Conservation (phyloP, 2,797 vertebrate genomes). For the Oreortyx pictus region DNA sequence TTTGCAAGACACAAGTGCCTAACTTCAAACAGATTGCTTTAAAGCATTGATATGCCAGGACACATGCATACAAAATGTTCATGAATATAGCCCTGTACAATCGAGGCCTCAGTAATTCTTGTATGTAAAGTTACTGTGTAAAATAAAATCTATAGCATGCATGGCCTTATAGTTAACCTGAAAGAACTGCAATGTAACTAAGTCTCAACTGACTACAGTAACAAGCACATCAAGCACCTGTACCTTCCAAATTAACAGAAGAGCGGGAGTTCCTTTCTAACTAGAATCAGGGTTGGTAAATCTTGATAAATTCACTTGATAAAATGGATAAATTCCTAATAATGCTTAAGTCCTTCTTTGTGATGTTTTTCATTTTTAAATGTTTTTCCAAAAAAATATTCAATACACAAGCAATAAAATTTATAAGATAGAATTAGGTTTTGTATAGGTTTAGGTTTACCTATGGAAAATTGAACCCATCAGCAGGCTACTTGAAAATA, state of each 20-base stretch:
- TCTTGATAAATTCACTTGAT: neutral
- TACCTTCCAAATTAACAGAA: neutral
- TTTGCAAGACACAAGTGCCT: neutral
- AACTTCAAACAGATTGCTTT: neutral
- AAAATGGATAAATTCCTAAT: neutral
- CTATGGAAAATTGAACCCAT: neutral
- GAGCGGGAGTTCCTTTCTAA: neutral
- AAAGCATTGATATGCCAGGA: neutral
- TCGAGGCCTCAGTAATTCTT: neutral
- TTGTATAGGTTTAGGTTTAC: neutral
- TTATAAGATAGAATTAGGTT: neutral
- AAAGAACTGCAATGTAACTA: neutral
- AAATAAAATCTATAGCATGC: neutral
- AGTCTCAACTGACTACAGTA: neutral
- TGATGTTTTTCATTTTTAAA: neutral
- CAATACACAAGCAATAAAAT: no score
- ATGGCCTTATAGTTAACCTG: neutral
- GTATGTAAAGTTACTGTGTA: neutral
- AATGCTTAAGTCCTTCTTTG: neutral
- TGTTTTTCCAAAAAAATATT: neutral
- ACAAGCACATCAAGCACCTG: neutral
- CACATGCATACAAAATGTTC: fast-evolving
- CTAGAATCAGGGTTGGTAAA: neutral
- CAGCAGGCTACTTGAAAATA: neutral
- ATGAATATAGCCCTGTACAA: neutral